phyloP scores from a whole-genome alignment of 2,888 invertebrate species.

The Orchestes rusci region DNA sequence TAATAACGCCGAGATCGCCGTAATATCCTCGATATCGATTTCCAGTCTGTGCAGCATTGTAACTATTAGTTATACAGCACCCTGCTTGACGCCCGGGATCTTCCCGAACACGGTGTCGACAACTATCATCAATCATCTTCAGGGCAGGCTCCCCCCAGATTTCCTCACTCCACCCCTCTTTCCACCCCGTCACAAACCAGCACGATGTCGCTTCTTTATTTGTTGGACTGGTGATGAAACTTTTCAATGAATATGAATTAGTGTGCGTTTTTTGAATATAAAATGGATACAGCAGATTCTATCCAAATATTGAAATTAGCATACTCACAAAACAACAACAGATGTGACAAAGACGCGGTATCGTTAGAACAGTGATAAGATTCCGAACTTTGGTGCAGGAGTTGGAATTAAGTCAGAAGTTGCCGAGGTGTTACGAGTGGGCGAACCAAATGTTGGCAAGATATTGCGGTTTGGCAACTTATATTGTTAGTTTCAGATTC shows the following conservation, averaged over 20 bases:
- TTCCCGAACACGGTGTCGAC: slow-evolving; percentile 43
- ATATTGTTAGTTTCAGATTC: no score
- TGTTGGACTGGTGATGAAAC: no score
- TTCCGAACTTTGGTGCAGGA: slow-evolving; percentile 16
- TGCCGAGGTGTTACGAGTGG: slow-evolving; percentile 18
- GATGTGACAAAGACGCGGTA: slow-evolving; percentile 9
- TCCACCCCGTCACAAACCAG: slow-evolving; percentile 7
- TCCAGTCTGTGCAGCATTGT: slow-evolving; percentile 34
- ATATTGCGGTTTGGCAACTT: slow-evolving; percentile 17
- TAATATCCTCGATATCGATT: slow-evolving; percentile 20
- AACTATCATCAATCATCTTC: slow-evolving; percentile 43
- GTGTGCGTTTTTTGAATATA: no score
- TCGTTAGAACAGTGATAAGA: slow-evolving; percentile 21
- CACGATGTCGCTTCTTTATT: no score
- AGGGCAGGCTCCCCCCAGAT: slow-evolving; percentile 17
- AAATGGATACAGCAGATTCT: no score
- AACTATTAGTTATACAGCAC: slow-evolving; percentile 42
- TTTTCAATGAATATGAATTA: no score
- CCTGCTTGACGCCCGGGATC: slow-evolving; percentile 40
- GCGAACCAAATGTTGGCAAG: slow-evolving; percentile 19
- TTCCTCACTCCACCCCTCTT: slow-evolving; percentile 2
- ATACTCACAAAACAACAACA: slow-evolving; percentile 17
- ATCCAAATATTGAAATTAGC: no score
- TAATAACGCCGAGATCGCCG: slow-evolving; percentile 10
- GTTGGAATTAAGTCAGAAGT: slow-evolving; percentile 21